Evolutionary conservation across 1,140 invertebrate genomes (phyloP).

Genomic region (Drosophila athabasca): DNA sequence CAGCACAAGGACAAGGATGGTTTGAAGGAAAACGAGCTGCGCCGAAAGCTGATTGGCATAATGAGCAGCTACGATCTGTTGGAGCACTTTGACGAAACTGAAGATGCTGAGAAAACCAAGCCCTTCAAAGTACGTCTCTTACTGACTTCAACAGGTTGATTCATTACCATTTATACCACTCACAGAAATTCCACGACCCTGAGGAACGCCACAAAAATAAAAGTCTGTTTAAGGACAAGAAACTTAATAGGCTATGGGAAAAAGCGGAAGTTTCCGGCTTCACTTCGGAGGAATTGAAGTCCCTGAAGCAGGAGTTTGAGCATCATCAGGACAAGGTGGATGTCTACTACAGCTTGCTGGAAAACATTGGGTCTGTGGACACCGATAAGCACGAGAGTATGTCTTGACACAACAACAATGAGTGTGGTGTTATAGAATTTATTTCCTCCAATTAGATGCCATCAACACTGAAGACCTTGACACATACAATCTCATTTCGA

Average conservation of each 20-base stretch:
- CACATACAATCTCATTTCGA: constrained; percentile 85
- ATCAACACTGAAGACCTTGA: constrained; percentile 88
- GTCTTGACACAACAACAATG: constrained; percentile 34
- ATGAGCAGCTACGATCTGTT: constrained; percentile 92
- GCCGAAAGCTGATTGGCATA: constrained; percentile 91
- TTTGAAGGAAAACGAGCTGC: constrained; percentile 91
- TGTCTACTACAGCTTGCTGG: constrained; percentile 92
- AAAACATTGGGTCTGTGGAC: constrained; percentile 86
- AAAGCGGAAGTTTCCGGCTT: constrained; percentile 95
- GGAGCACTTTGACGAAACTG: constrained; percentile 91
- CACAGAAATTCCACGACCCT: constrained; percentile 85
- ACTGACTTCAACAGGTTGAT: neutral
- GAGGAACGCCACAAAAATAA: constrained; percentile 88
- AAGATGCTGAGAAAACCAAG: constrained; percentile 85
- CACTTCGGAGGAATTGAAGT: constrained; percentile 90
- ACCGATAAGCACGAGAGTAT: constrained; percentile 87
- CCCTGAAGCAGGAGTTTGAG: constrained; percentile 94
- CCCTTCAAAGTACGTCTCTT: constrained; percentile 83
- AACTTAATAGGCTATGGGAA: constrained; percentile 94
- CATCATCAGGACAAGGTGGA: constrained; percentile 97
- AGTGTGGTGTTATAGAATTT: neutral
- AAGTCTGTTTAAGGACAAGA: constrained; percentile 94
- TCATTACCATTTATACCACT: neutral
- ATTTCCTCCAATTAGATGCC: constrained; percentile 78
- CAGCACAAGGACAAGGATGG: constrained; percentile 95